These are phyloP conservation scores for Phylloscopus trochilus DNA, from an alignment of 2,113 vertebrate species.

Conservation along the genomic window DNA sequence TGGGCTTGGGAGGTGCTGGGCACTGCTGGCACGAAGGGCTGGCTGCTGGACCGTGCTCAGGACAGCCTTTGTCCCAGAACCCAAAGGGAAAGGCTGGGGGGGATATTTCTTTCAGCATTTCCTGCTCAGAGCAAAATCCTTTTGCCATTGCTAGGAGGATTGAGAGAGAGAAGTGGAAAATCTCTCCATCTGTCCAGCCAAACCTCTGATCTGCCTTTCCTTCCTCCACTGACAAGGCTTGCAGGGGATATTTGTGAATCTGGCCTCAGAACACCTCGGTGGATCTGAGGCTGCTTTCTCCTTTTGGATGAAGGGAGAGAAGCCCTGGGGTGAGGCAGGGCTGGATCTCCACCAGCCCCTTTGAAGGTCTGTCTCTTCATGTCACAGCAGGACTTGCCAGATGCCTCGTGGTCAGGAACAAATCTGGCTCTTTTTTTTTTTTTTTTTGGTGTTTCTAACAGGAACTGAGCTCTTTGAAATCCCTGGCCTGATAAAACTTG, in stretches of 20 bases:
- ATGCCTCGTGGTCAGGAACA: conserved; percentile 17
- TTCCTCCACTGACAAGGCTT: background rate
- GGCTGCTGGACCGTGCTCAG: accelerated
- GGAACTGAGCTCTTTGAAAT: conserved; percentile 41
- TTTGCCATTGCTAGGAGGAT: background rate
- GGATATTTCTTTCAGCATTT: background rate
- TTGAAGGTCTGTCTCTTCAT: conserved; percentile 22
- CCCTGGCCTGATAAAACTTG: conserved; percentile 10
- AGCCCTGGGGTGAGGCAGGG: background rate
- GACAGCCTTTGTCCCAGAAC: background rate
- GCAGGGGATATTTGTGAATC: background rate
- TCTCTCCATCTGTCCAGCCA: background rate
- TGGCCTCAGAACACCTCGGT: background rate
- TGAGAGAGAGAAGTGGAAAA: background rate
- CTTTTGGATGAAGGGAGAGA: conserved; percentile 1
- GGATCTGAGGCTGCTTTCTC: background rate
- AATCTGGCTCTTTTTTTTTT: background rate
- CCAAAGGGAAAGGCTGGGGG: background rate
- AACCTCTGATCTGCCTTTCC: background rate
- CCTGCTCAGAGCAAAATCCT: background rate
- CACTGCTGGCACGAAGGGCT: background rate
- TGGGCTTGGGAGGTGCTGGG: background rate
- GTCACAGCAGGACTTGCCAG: conserved; percentile 32
- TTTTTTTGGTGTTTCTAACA: background rate
- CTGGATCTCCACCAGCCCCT: conserved; percentile 3